These are phyloP conservation scores for Cataglyphis altisquamis DNA, from an alignment of 2,888 invertebrate species.

Conservation along the genomic window DNA sequence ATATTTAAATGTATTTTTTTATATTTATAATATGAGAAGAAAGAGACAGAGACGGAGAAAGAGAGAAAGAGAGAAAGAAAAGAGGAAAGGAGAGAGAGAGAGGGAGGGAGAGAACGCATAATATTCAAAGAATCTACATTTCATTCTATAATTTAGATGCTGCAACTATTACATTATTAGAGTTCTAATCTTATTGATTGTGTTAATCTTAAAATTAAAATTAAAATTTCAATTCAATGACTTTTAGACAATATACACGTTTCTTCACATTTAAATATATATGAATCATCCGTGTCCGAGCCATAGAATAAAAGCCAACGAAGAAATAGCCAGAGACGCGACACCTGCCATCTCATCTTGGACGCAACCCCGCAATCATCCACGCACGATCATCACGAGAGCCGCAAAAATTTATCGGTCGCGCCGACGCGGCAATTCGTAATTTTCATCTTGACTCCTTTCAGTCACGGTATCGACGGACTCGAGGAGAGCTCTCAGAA, in stretches of 20 bases:
- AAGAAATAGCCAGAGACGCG: slow-evolving; percentile 22
- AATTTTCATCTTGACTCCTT: slow-evolving; percentile 57
- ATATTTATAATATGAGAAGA: background rate
- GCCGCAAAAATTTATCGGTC: slow-evolving; percentile 33
- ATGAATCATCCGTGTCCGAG: background rate
- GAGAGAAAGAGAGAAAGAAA: too few relatives aligned
- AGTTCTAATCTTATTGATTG: background rate
- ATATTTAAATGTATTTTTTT: background rate
- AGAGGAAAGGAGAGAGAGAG: too few relatives aligned
- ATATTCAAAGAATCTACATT: background rate
- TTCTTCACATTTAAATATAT: background rate
- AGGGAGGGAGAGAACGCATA: background rate
- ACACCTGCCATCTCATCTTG: slow-evolving; percentile 72
- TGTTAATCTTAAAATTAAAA: background rate
- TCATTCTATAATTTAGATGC: background rate
- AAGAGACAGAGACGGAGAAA: too few relatives aligned
- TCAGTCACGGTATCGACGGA: slow-evolving; percentile 46
- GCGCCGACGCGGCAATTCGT: slow-evolving; percentile 36
- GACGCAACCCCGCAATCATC: slow-evolving; percentile 50
- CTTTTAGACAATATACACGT: background rate
- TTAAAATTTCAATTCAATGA: background rate
- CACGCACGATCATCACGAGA: slow-evolving; percentile 27
- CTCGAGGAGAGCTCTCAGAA: slow-evolving; percentile 22
- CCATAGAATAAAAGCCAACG: slow-evolving; percentile 30
- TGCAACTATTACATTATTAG: background rate